A percentile compares a stretch with the other conserved stretches of the same genome.
Conservation (phyloP, 2,113 vertebrate species). For the Typhlomys cinereus region DNA sequence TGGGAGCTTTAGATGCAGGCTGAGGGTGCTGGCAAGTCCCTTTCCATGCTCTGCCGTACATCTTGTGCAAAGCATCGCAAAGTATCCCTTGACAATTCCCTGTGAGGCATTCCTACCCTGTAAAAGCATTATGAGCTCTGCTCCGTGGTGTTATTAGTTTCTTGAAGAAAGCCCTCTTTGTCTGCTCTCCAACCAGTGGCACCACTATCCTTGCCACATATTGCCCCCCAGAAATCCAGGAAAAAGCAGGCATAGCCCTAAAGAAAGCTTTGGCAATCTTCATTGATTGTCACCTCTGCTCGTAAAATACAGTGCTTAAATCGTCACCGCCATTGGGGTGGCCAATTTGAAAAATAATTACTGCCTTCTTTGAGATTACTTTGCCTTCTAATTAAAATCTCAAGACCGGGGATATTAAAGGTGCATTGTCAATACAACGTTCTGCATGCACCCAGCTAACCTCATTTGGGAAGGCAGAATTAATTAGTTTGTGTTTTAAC, state of each 20-base stretch:
- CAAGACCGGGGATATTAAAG: constrained; percentile 80
- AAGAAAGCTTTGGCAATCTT: constrained; percentile 67
- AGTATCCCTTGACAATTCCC: not conserved
- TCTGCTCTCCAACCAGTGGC: not conserved
- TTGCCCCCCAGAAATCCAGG: not conserved
- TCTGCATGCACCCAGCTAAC: constrained; percentile 79
- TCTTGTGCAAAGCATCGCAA: not conserved
- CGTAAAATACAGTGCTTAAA: constrained; percentile 76
- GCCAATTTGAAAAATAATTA: constrained; percentile 85
- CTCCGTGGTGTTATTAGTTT: not conserved
- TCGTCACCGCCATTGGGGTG: constrained; percentile 78
- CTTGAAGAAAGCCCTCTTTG: not conserved
- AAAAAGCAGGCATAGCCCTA: not conserved
- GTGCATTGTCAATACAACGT: constrained; percentile 79
- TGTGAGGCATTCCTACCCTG: not conserved
- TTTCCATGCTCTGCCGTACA: not conserved
- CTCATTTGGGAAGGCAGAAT: constrained; percentile 84
- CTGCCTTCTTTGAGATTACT: constrained; percentile 81
- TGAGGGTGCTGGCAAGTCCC: not conserved
- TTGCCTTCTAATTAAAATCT: constrained; percentile 88
- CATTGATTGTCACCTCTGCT: constrained; percentile 74
- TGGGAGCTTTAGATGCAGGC: not conserved
- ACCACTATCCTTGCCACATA: not conserved
- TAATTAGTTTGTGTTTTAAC: constrained; percentile 86
- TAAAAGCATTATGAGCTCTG: not conserved